These are phyloP conservation scores for Echiichthys vipera DNA, from an alignment of 2,797 vertebrate genomes.

Conservation along the genomic window DNA sequence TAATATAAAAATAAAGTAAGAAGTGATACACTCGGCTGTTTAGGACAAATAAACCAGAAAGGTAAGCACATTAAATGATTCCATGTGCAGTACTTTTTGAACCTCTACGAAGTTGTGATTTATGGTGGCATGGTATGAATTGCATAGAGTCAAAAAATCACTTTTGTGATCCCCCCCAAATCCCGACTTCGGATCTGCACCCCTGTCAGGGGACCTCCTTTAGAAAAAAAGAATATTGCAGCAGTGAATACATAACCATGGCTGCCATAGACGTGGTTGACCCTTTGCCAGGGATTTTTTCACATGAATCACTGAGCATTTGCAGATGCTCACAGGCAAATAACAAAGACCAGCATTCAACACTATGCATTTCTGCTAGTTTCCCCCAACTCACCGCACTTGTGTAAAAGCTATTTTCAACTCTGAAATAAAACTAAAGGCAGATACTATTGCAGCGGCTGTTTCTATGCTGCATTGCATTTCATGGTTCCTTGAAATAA, in stretches of 20 bases:
- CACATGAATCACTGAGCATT: slow-evolving; percentile 45
- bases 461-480: neutral
- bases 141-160: too few relatives aligned
- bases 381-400: slow-evolving; percentile 19
- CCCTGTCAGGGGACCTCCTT: neutral
- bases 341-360: slow-evolving; percentile 38
- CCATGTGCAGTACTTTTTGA: too few relatives aligned
- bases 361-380: slow-evolving; percentile 41
- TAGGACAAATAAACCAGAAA: too few relatives aligned
- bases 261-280: slow-evolving; percentile 6
- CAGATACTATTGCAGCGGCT: slow-evolving; percentile 7
- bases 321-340: slow-evolving; percentile 44
- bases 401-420: slow-evolving; percentile 44
- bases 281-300: slow-evolving; percentile 33
- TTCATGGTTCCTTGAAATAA: slow-evolving; percentile 25
- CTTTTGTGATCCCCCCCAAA: too few relatives aligned
- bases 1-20: too few relatives aligned
- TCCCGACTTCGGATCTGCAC: too few relatives aligned
- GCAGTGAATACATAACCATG: neutral
- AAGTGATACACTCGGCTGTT: too few relatives aligned
- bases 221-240: neutral
- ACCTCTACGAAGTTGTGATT: too few relatives aligned
- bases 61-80: too few relatives aligned
- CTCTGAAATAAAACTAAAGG: slow-evolving; percentile 40
- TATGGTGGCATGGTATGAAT: too few relatives aligned